Evolutionary conservation across 2,797 vertebrate genomes (phyloP), one percentile per base, ranked within the genome.

Genomic region (Serranus cabrilla): DNA sequence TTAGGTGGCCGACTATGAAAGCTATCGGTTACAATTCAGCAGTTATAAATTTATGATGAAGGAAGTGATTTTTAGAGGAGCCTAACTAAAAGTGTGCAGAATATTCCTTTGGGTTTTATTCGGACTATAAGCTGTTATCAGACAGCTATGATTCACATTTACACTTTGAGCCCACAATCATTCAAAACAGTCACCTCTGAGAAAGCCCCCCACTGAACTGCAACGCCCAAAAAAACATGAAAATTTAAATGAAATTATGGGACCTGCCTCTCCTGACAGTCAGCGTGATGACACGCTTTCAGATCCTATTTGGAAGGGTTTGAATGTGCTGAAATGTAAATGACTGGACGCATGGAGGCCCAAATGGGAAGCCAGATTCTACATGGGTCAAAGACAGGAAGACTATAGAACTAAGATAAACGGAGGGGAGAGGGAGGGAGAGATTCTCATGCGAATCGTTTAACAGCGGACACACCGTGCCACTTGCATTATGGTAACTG

Each of bases 401-500:
- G 87, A 89, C 90, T 89, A 90, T 90, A 90, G 92, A 91, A 70
- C 62, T 72, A 79, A 91, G 92, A 91, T 91, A 92, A 89, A 86
- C 57, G 55, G 77, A 81, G 82, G 74, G 71, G 25, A 76, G 74
- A 42, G 64, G 82, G 85, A 75, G 89, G 86, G 90, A 79, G 90
- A 71, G 91, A 90, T 91, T 93, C 90, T 94, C 84, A 94, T 89
- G 93, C 71, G 89, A 88, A 94, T 89, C 81, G 74, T 89, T 90
- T 84, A 87, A 65, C 84, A 80, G 79, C 60, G 92, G 95, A 96
- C 95, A 96, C 95, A 95, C 93, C 68, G 79, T 94, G 95, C 94
- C 95, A 95, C 93, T 93, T 92, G 88, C 92, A 95, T 95, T 95
- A 95, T 69, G 72, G 77, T 83, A 87, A 95, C 92, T 91, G 93